Evolutionary conservation across 2,113 vertebrate species (phyloP).

Genomic region (Tamias sibiricus): DNA sequence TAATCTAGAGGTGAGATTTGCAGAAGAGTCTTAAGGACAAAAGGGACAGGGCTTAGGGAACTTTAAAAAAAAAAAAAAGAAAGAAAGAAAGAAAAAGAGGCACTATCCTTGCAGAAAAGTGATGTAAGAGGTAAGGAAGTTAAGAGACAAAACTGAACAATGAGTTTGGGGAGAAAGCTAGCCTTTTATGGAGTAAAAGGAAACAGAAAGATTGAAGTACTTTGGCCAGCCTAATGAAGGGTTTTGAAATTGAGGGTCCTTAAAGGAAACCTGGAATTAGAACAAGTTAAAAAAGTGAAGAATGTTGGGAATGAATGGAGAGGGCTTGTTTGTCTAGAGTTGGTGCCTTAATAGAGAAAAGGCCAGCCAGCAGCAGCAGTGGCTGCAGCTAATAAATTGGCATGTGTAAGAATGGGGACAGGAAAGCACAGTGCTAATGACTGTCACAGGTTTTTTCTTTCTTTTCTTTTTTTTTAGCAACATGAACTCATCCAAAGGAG

Average conservation of each 20-base stretch:
- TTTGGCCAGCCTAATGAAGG: slow-evolving; percentile 62
- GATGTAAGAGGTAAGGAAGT: slow-evolving; percentile 48
- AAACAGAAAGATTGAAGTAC: slow-evolving; percentile 63
- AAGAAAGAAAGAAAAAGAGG: not conserved
- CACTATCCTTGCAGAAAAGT: slow-evolving; percentile 45
- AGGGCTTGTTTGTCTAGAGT: slow-evolving; percentile 64
- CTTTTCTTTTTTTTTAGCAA: not conserved
- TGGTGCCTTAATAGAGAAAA: slow-evolving; percentile 54
- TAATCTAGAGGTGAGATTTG: slow-evolving; percentile 34
- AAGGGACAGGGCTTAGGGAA: not conserved
- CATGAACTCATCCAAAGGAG: slow-evolving; percentile 61
- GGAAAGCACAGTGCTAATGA: slow-evolving; percentile 54
- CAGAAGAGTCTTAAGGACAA: not conserved
- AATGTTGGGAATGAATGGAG: slow-evolving; percentile 70
- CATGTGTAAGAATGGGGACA: slow-evolving; percentile 11
- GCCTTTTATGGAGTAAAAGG: slow-evolving; percentile 62
- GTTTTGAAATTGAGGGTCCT: slow-evolving; percentile 71
- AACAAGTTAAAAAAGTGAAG: slow-evolving; percentile 70
- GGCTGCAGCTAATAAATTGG: slow-evolving; percentile 51
- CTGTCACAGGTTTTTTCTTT: not conserved
- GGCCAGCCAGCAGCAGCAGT: not conserved
- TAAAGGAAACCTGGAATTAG: slow-evolving; percentile 72
- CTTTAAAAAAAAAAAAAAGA: not conserved
- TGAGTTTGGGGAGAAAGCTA: slow-evolving; percentile 52
- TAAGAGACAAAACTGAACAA: slow-evolving; percentile 65